These are phyloP conservation scores for Drosophila auraria DNA, from an alignment of 1,140 invertebrate genomes.

Conservation along the genomic window DNA sequence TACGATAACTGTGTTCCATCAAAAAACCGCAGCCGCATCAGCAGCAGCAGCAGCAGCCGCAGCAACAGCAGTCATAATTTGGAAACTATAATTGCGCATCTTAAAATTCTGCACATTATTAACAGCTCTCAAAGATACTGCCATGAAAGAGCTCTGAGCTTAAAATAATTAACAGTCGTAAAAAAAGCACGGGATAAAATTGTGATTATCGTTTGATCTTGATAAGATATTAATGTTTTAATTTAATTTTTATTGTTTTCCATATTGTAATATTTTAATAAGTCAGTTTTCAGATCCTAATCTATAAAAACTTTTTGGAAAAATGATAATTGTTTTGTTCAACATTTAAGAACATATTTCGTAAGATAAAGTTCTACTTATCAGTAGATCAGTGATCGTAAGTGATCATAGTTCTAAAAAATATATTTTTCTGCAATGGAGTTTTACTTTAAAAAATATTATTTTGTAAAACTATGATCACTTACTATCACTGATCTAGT, in stretches of 20 bases:
- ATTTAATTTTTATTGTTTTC: background rate
- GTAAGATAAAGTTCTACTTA: no score
- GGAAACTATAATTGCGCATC: slow-evolving; percentile 71
- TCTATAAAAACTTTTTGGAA: background rate
- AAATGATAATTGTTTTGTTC: no score
- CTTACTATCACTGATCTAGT: no score
- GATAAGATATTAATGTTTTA: background rate
- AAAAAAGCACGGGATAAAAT: slow-evolving; percentile 3
- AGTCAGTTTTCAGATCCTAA: background rate
- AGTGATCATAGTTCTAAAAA: no score
- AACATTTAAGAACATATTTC: no score
- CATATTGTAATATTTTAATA: background rate
- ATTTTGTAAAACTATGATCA: no score
- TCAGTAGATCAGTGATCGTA: no score
- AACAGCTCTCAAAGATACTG: slow-evolving; percentile 11
- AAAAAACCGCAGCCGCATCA: slow-evolving; percentile 33
- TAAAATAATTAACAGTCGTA: slow-evolving; percentile 27
- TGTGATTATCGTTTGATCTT: background rate
- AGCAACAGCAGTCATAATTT: slow-evolving; percentile 40
- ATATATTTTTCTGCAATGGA: no score
- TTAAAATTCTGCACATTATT: slow-evolving; percentile 62
- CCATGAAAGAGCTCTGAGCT: background rate
- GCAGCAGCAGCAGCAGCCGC: slow-evolving; percentile 12
- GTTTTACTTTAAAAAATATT: no score
- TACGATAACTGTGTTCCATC: slow-evolving; percentile 67